Conservation (phyloP, 2,888 invertebrate species). For the Catocala nupta region DNA sequence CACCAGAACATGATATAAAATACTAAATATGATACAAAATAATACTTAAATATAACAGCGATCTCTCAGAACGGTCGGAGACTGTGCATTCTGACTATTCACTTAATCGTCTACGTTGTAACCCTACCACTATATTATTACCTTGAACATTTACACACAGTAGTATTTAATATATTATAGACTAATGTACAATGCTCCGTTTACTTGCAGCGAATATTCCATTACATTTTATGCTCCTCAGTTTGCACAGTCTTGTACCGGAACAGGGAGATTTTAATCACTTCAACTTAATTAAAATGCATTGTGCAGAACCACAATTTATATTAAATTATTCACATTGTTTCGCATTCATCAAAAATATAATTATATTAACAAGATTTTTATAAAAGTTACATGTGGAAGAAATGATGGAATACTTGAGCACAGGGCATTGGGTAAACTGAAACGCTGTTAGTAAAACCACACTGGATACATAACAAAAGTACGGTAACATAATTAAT, state of each 20-base stretch:
- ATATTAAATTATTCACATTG: constrained; percentile 27
- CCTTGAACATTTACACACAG: constrained; percentile 29
- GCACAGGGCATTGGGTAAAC: constrained; percentile 44
- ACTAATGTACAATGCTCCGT: constrained; percentile 16
- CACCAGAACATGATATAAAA: constrained; percentile 64
- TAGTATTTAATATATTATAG: constrained; percentile 21
- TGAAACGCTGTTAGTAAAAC: constrained; percentile 50
- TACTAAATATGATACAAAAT: constrained; percentile 52
- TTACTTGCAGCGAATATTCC: constrained; percentile 11
- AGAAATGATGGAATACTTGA: constrained; percentile 31
- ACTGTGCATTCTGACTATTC: constrained; percentile 51
- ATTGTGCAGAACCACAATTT: constrained; percentile 31
- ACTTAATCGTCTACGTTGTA: constrained; percentile 22
- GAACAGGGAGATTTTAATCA: constrained; percentile 23
- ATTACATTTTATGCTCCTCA: constrained; percentile 6
- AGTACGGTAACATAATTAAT: constrained; percentile 71
- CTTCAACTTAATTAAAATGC: constrained; percentile 29
- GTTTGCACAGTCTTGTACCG: constrained; percentile 36
- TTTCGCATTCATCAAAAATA: constrained; percentile 28
- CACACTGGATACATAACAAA: constrained; percentile 61
- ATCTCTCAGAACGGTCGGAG: constrained; percentile 40
- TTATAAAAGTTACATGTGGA: constrained; percentile 30
- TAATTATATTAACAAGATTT: constrained; percentile 15
- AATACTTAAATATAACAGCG: constrained; percentile 54
- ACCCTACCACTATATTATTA: constrained; percentile 15